Conservation (phyloP, 2,113 vertebrate species). For the Amphiprion ocellaris region DNA sequence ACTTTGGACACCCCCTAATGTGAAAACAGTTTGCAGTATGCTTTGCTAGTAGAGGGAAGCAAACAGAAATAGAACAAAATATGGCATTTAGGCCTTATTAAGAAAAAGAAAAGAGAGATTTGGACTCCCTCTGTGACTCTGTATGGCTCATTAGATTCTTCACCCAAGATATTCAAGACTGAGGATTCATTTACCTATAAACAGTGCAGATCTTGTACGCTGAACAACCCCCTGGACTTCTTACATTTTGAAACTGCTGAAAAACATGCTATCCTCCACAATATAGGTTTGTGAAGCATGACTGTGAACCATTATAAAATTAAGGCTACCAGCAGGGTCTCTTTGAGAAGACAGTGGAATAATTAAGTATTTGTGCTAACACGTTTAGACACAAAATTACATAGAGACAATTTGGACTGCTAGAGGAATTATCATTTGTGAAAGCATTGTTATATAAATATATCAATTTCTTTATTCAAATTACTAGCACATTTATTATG, state of each 20-base stretch:
- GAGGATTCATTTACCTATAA: slow-evolving; percentile 19
- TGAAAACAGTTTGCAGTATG: slow-evolving; percentile 30
- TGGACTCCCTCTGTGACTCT: slow-evolving; percentile 49
- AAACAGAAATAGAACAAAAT: slow-evolving; percentile 32
- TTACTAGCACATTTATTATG: too few species aligned
- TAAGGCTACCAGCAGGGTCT: not conserved
- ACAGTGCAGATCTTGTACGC: not conserved
- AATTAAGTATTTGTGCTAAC: not conserved
- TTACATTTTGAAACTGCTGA: slow-evolving; percentile 1
- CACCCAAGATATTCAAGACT: slow-evolving; percentile 29
- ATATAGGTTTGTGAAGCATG: not conserved
- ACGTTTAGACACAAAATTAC: slow-evolving; percentile 2
- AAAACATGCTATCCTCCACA: not conserved
- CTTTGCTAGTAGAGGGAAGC: slow-evolving; percentile 8
- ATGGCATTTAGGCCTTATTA: slow-evolving; percentile 57
- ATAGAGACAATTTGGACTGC: not conserved
- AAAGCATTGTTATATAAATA: too few species aligned
- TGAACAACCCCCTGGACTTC: not conserved
- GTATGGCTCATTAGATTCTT: slow-evolving; percentile 60
- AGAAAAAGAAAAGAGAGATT: slow-evolving; percentile 34
- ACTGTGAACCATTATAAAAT: not conserved
- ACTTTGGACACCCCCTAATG: slow-evolving; percentile 22
- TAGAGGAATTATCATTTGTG: not conserved
- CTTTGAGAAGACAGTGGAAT: not conserved
- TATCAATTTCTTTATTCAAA: too few species aligned